Conservation (phyloP, 2,888 invertebrate genomes). For the Nephrocerus scutellatus region DNA sequence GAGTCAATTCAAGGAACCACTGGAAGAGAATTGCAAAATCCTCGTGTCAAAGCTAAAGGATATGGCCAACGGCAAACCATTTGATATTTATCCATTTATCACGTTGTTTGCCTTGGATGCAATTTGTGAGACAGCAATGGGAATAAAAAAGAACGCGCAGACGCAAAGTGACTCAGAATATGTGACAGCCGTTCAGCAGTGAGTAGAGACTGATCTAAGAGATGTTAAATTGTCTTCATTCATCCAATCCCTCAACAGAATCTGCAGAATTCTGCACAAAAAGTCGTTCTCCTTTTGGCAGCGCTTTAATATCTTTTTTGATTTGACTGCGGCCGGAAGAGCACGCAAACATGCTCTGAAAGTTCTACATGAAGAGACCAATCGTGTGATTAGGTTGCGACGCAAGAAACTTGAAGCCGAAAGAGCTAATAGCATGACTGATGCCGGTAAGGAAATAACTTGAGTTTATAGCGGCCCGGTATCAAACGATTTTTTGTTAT, state of each 20-base stretch:
- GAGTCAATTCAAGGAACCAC: constrained; percentile 63
- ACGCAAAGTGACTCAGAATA: constrained; percentile 60
- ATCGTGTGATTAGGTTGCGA: constrained; percentile 37
- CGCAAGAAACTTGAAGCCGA: constrained; percentile 31
- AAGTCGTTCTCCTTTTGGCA: constrained; percentile 42
- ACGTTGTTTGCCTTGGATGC: constrained; percentile 45
- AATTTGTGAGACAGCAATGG: constrained; percentile 70
- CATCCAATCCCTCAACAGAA: constrained; percentile 24
- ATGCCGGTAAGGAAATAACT: constrained; percentile 20
- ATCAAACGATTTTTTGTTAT: not conserved
- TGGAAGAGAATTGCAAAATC: constrained; percentile 59
- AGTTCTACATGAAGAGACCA: constrained; percentile 39
- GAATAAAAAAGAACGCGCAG: constrained; percentile 66
- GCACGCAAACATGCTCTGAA: constrained; percentile 28
- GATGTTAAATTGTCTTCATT: not conserved
- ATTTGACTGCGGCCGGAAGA: constrained; percentile 25
- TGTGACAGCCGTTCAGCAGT: constrained; percentile 64
- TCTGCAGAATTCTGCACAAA: constrained; percentile 37
- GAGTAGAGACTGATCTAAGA: constrained; percentile 37
- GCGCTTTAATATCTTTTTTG: constrained; percentile 32
- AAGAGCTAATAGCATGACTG: constrained; percentile 23
- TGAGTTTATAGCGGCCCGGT: no score
- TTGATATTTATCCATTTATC: constrained; percentile 56
- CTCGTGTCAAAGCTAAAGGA: constrained; percentile 48
- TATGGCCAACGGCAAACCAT: constrained; percentile 44